Conservation (phyloP, 1,140 invertebrate species). For the Drosophila malerkotliana region DNA sequence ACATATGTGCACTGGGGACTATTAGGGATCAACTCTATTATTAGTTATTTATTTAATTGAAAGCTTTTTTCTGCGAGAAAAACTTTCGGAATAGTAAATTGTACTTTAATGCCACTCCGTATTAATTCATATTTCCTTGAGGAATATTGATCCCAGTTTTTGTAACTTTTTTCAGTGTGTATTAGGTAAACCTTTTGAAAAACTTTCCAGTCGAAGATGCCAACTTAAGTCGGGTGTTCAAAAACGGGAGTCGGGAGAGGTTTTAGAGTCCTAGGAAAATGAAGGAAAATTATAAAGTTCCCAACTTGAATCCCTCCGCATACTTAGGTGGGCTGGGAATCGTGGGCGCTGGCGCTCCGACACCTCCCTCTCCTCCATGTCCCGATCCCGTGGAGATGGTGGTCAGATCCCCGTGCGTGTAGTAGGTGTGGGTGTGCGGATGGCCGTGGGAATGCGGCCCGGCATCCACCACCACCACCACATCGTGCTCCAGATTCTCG, state of each 20-base stretch:
- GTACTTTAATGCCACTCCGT: no score
- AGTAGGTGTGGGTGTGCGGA: conserved; percentile 61
- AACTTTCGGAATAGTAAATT: no score
- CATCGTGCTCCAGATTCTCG: conserved; percentile 58
- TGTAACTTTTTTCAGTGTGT: neutral
- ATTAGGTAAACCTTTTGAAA: conserved; percentile 38
- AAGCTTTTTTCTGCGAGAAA: neutral
- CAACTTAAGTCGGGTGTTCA: conserved; percentile 32
- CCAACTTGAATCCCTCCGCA: conserved; percentile 37
- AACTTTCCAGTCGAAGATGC: conserved; percentile 50
- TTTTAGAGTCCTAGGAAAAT: neutral
- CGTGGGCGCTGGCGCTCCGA: conserved; percentile 19
- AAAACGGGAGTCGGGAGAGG: neutral
- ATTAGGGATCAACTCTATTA: neutral
- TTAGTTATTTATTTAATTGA: neutral
- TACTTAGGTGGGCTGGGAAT: conserved; percentile 60
- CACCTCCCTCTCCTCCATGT: neutral
- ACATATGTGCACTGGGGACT: neutral
- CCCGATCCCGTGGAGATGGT: conserved; percentile 42
- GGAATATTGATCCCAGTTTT: neutral
- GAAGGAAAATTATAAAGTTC: conserved; percentile 17
- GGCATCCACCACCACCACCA: conserved; percentile 75
- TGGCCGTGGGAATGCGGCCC: conserved; percentile 52
- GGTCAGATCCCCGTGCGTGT: conserved; percentile 63
- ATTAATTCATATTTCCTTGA: neutral